These are phyloP conservation scores for Fistularia commersonii DNA, from an alignment of 2,797 vertebrate species.

Conservation along the genomic window DNA sequence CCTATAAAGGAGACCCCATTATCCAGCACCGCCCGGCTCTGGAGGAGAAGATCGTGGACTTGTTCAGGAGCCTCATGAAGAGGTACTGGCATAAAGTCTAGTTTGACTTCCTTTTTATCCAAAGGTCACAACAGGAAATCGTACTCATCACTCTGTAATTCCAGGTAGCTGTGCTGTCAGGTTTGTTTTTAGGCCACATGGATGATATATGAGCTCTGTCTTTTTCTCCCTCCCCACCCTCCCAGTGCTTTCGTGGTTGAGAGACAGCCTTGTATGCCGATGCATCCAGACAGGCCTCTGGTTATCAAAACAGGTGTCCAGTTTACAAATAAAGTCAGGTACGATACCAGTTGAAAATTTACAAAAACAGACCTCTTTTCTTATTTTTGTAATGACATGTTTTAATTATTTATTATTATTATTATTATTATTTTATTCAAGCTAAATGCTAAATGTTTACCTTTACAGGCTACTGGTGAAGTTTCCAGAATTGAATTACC, in stretches of 20 bases:
- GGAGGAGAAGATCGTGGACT: conserved; percentile 95
- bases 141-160: neutral
- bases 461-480: conserved; percentile 90
- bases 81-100: conserved; percentile 71
- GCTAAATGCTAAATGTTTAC: conserved; percentile 2
- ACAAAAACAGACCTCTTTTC: neutral
- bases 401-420: too few relatives aligned
- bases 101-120: neutral
- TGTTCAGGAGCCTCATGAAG: conserved; percentile 97
- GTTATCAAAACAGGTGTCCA: conserved; percentile 99
- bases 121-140: neutral
- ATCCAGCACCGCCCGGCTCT: conserved; percentile 95
- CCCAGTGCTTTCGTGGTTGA: conserved; percentile 94
- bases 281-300: conserved; percentile 96
- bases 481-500: conserved; percentile 97
- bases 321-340: conserved; percentile 99
- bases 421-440: too few relatives aligned
- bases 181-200: neutral
- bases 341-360: neutral
- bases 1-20: conserved; percentile 97
- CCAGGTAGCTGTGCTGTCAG: neutral
- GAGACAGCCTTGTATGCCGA: conserved; percentile 98
- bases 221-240: conserved; percentile 42
- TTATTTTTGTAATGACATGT: neutral
- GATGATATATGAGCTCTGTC: neutral